A percentile compares a stretch with the other conserved stretches of the same genome.
These are phyloP conservation scores for Cyphomyrmex costatus DNA, from an alignment of 1,140 invertebrate species.

Conservation along the genomic window DNA sequence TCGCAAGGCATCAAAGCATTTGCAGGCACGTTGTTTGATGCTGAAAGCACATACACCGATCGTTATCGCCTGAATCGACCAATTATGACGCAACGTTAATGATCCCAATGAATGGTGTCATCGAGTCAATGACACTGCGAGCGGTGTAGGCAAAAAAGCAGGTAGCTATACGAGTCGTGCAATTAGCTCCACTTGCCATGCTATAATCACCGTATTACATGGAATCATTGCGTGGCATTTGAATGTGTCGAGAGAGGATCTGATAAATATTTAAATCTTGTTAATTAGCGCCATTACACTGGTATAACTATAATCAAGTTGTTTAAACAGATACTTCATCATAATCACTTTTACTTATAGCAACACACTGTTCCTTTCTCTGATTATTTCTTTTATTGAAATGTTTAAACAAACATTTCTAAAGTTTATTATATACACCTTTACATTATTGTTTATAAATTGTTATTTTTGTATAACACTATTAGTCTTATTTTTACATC, in stretches of 20 bases:
- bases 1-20: neutral
- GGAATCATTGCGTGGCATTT: slow-evolving; percentile 45
- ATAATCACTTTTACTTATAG: slow-evolving; percentile 1
- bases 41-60: slow-evolving; percentile 57
- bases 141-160: slow-evolving; percentile 63
- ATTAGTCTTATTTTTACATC: neutral
- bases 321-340: slow-evolving; percentile 31
- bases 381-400: neutral
- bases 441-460: neutral
- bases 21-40: slow-evolving; percentile 53
- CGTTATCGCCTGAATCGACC: slow-evolving; percentile 53
- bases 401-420: neutral
- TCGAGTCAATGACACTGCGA: slow-evolving; percentile 69
- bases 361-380: neutral
- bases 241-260: slow-evolving; percentile 28
- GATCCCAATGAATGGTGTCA: slow-evolving; percentile 70
- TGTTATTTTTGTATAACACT: neutral
- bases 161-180: slow-evolving; percentile 51
- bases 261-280: slow-evolving; percentile 45
- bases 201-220: slow-evolving; percentile 58
- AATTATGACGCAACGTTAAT: slow-evolving; percentile 72
- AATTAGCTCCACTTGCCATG: slow-evolving; percentile 51
- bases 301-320: slow-evolving; percentile 11
- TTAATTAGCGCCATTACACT: slow-evolving; percentile 36
- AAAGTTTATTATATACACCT: neutral